Evolutionary conservation across 2,888 invertebrate species (phyloP), one percentile per base, ranked within the genome.

Genomic region (Ptychoptera albimana): DNA sequence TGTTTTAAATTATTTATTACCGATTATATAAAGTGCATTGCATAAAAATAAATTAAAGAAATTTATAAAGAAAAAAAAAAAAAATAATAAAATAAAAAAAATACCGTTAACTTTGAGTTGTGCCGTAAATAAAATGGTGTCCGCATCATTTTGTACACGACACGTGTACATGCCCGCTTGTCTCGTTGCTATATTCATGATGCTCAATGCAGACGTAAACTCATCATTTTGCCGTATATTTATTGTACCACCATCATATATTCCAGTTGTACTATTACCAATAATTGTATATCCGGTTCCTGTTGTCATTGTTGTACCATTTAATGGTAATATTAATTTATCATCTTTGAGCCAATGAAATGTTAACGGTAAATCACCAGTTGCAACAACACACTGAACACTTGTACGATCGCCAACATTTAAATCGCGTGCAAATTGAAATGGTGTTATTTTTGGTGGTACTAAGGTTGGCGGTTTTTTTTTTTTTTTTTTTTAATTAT

Each of bases 301-400:
- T 12, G 37, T 16, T 12, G 36, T 10, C 14, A 16, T 11, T 38
- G 38, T 38, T 38, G 32, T 50, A 43, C 54, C 54, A 45, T 54
- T 49, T 38, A 46, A 53, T 53, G 59, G 54, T 53, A 64, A 60
- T 54, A 70, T 64, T 49, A 66, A 63, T 53, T 62, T 59, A 58
- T 65, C 72, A 63, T 77, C 74, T 65, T 76, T 76, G 39, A 72
- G 67, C 77, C 78, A 78, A 48, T 68, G 68, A 58, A 78, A 73
- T 54, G 67, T 68, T 53, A 78, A 67, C 49, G 78, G 78, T 55
- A 75, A 68, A 63, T 77, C 77, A 53, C 78, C 74, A 55, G 71
- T 70, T 53, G 67, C 69, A 58, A 73, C 71, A 56, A 73, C 70
- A 61, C 74, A 74, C 60, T 72, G 72, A 55, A 74, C 66, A 60